Conservation (phyloP, 2,113 vertebrate genomes). For the Ictidomys tridecemlineatus region DNA sequence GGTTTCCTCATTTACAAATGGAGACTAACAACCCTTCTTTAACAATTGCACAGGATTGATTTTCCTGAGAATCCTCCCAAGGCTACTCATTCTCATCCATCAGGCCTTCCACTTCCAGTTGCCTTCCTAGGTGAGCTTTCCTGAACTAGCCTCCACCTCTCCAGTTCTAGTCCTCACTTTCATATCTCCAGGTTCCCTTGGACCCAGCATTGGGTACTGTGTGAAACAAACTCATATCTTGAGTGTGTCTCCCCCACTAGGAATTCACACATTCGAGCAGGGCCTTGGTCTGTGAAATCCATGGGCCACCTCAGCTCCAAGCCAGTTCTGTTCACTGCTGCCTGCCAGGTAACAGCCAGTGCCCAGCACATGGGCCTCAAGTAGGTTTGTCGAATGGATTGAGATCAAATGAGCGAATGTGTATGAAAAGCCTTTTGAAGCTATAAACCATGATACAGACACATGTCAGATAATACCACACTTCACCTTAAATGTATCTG, state of each 20-base stretch:
- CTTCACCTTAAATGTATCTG: background rate
- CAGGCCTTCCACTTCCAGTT: background rate
- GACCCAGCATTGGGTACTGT: background rate
- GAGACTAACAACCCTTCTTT: background rate
- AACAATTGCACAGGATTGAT: too few species aligned
- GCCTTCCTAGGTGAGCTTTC: background rate
- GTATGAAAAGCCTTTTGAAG: background rate
- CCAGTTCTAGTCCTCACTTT: background rate
- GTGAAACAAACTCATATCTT: too few species aligned
- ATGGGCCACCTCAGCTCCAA: background rate
- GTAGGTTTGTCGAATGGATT: background rate
- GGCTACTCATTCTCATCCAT: background rate
- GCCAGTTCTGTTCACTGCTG: background rate
- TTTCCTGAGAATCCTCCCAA: background rate
- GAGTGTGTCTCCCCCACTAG: background rate
- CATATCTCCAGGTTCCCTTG: background rate
- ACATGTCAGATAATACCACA: background rate
- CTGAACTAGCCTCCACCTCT: background rate
- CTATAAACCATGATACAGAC: background rate
- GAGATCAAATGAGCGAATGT: background rate
- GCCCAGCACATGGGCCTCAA: background rate
- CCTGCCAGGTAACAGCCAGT: background rate
- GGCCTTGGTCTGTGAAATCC: background rate
- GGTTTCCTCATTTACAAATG: background rate
- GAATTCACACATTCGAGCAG: accelerated